Conservation (phyloP, 2,797 vertebrate species). For the Peromyscus nudipes region DNA sequence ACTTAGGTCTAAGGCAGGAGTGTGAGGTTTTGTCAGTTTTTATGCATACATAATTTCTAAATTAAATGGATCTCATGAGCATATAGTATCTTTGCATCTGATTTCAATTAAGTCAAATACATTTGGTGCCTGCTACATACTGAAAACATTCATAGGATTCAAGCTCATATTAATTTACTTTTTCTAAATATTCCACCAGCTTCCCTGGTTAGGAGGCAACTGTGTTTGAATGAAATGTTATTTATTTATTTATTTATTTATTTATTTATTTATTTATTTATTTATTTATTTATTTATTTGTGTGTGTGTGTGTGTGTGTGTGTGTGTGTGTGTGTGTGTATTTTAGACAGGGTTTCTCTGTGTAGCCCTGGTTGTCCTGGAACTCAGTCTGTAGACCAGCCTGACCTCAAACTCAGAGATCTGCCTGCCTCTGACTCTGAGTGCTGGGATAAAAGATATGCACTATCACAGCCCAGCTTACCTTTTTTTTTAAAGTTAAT, state of each 20-base stretch:
- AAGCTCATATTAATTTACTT: slow-evolving; percentile 35
- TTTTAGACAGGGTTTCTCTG: not conserved
- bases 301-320: no score
- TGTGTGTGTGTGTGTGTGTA: no score
- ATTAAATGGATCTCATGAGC: slow-evolving; percentile 2
- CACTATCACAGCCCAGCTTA: rapidly evolving
- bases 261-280: not conserved
- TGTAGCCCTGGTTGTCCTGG: not conserved
- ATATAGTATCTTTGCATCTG: not conserved
- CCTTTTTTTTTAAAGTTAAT: not conserved
- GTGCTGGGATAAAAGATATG: not conserved
- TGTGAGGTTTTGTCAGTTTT: slow-evolving; percentile 8
- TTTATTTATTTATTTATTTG: no score
- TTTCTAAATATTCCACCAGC: slow-evolving; percentile 19
- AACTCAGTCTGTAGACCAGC: not conserved
- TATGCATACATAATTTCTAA: slow-evolving; percentile 4
- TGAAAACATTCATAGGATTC: slow-evolving; percentile 11
- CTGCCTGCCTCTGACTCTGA: not conserved
- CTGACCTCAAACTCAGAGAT: not conserved
- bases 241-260: not conserved
- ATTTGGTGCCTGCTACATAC: not conserved
- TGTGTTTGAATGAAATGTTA: not conserved
- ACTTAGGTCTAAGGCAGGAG: slow-evolving; percentile 53
- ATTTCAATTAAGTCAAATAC: slow-evolving; percentile 50
- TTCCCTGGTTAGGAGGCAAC: slow-evolving; percentile 45